Evolutionary conservation across 1,140 invertebrate genomes (phyloP), one percentile per base, ranked within the genome.

Genomic region (Bombus affinis): DNA sequence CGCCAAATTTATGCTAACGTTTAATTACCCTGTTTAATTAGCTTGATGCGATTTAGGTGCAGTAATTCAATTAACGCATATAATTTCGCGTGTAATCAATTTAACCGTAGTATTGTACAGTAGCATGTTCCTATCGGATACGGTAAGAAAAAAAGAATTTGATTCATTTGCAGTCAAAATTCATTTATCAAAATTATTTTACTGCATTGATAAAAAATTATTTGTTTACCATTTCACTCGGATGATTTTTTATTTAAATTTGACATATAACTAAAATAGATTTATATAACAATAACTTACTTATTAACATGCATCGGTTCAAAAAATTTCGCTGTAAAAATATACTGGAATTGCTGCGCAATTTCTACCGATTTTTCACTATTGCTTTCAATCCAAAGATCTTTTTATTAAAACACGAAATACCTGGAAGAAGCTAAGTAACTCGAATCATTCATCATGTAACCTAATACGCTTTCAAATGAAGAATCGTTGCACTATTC

Each of bases 401-500:
- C 47, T 8, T 32, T 15, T 8, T 22, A 37, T 68, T 6, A 22
- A 35, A 8, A 32, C 6, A 35, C 15, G 15, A 68, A 22, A 68
- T 68, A 35, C 1, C 70, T 28, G 35, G 6, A 5, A 42, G 28
- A 42, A 35, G n/a, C 13, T 8, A 10, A 1, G 39, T 22, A 28
- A 3, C 25, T 6, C 47, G 47, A 53, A 53, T 53, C 47, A 22
- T 53, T 53, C 47, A 53, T 53, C 28, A 1, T 25, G 47, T 25
- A 71, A 42, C 25, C 66, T n/a, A 32, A n/a, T 8, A 73, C 32
- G 10, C 42, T 13, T 75, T 28, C 37, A 37, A 65, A 82, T 62
- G 32, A 53, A 74, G 35, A 53, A 28, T 82, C 81, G 47, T 75
- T 59, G 71, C 81, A 75, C 81, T 39, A 10, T 62, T 59, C 42